Evolutionary conservation across 92 coral and sea anemone species (phyloP).

Genomic region (Micromussa lordhowensis): DNA sequence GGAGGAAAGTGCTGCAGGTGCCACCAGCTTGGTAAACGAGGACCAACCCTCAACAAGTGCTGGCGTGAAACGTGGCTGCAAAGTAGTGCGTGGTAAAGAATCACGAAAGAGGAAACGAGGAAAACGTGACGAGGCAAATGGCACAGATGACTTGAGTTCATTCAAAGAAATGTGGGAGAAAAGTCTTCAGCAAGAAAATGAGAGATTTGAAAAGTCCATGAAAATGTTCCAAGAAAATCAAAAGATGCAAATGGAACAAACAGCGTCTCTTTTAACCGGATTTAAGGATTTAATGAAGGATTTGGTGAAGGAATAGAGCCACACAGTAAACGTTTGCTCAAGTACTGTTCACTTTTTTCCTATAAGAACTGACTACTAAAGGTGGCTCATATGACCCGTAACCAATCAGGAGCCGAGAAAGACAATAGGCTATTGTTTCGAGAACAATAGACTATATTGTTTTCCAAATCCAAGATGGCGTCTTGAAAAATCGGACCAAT

Average conservation of each 20-base stretch:
- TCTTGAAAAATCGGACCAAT: too few relatives aligned
- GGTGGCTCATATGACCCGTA: too few relatives aligned
- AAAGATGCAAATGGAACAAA: constrained; percentile 65
- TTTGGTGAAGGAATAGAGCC: constrained; percentile 35
- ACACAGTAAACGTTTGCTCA: constrained; percentile 18
- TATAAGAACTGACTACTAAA: too few relatives aligned
- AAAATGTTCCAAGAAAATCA: constrained; percentile 46
- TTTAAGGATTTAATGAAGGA: constrained; percentile 56
- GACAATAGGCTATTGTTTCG: too few relatives aligned
- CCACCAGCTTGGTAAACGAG: constrained; percentile 24
- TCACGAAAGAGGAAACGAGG: constrained; percentile 42
- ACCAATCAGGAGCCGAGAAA: too few relatives aligned
- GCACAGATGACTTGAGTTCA: constrained; percentile 35
- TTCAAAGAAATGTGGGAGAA: constrained; percentile 62
- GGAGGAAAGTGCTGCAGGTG: constrained; percentile 22
- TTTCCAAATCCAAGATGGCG: too few relatives aligned
- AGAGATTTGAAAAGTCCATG: constrained; percentile 21
- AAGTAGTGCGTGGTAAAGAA: constrained; percentile 36
- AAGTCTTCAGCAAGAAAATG: constrained; percentile 52
- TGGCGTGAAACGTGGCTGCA: constrained; percentile 29
- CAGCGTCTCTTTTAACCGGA: constrained; percentile 56
- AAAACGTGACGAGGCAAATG: constrained; percentile 29
- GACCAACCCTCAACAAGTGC: constrained; percentile 15
- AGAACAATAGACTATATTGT: too few relatives aligned
- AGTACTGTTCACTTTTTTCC: constrained; percentile 28